Base-by-base conservation (phyloP, 1,140 invertebrate species). In the Eurosta solidaginis region DNA sequence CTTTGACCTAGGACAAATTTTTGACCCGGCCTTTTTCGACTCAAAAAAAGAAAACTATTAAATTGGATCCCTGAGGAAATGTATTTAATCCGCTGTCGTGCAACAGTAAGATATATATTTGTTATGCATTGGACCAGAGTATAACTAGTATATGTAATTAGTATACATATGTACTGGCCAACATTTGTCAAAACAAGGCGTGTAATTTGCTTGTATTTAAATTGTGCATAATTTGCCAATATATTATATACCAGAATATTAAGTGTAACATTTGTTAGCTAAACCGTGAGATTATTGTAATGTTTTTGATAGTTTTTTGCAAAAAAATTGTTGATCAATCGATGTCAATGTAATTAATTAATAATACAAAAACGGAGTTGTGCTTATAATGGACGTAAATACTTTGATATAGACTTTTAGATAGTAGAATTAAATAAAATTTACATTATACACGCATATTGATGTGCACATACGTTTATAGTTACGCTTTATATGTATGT, bases 391-490 rank as follows among this genome's bases (percentile, higher is more conserved):
- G 59, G 20, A 52, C 14, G 17, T 59, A 59, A 12, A 25, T 52
- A 54, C 40, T 40, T 40, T 68, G 17, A 68, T 40, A 68, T 40
- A 68, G 59, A 68, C 59, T 68, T 68, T 22, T 68, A 68, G 59
- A 68, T 68, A 68, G 59, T 68, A 68, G 59, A 20, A n/a, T 68
- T 68, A 68, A 40, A 68, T 68, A 22, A 68, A 68, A 68, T 68
- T 68, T 68, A 68, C 59, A 42, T 68, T 68, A 68, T 68, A 68
- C 59, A 68, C 29, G n/a, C 33, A 68, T 68, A 33, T 59, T 14
- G 14, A 59, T 59, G 27, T 59, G 27, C 27, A 29, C 40, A 63
- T 63, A n/a, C n/a, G n/a, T n/a, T n/a, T n/a, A n/a, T n/a, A n/a
- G n/a, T n/a, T n/a, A n/a, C 22, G 59, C 59, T 68, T 68, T 68